phyloP scores from a whole-genome alignment of 2,888 invertebrate species.

The Pollenia amentaria region DNA sequence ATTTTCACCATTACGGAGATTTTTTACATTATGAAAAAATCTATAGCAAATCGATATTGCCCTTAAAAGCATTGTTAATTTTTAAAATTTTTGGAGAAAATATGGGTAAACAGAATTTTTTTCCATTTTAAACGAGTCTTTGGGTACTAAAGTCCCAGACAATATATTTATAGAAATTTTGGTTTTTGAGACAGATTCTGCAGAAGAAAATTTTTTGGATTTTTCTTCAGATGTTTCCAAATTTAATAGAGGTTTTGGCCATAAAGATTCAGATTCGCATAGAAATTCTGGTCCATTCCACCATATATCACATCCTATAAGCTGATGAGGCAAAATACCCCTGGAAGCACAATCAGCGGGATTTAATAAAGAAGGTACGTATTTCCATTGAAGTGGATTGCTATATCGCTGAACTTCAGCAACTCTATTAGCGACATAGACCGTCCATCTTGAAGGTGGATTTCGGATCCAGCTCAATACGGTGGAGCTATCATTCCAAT shows the following conservation, averaged over 20 bases:
- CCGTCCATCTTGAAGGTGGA: constrained; percentile 33
- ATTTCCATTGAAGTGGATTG: constrained; percentile 47
- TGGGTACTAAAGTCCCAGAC: neutral
- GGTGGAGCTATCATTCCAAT: no score
- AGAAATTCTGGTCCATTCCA: constrained; percentile 51
- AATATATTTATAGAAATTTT: neutral
- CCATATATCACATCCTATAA: constrained; percentile 26
- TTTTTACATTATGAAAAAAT: constrained; percentile 15
- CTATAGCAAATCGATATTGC: constrained; percentile 22
- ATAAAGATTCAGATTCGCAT: neutral
- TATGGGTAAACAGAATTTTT: neutral
- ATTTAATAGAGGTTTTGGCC: constrained; percentile 32
- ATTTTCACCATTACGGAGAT: neutral
- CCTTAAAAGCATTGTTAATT: constrained; percentile 19
- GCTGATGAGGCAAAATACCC: constrained; percentile 6
- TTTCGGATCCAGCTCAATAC: constrained; percentile 51
- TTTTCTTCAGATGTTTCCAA: constrained; percentile 15
- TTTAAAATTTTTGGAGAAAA: constrained; percentile 28
- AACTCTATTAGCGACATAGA: constrained; percentile 1
- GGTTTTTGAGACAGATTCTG: neutral
- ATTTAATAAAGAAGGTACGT: constrained; percentile 37
- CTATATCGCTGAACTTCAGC: constrained; percentile 31
- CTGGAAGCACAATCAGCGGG: constrained; percentile 51
- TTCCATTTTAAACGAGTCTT: neutral
- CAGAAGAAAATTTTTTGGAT: constrained; percentile 9